These are phyloP conservation scores for Spisula solida DNA, from an alignment of 2,888 invertebrate genomes.

Conservation along the genomic window DNA sequence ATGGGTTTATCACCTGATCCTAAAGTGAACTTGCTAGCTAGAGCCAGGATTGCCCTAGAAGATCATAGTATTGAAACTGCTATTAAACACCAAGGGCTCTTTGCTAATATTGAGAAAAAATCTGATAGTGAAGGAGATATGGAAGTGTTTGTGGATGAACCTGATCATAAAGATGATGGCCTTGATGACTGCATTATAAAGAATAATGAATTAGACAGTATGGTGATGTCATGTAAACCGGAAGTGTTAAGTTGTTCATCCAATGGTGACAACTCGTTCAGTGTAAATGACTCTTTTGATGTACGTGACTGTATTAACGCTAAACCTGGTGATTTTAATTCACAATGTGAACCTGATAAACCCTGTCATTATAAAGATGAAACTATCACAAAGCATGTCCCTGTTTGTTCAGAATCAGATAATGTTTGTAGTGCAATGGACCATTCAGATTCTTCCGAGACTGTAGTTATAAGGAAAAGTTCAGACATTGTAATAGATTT, in stretches of 20 bases:
- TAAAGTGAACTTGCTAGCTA: slow-evolving; percentile 51
- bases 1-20: slow-evolving; percentile 68
- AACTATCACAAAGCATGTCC: neutral
- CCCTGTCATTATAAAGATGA: neutral
- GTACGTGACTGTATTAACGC: neutral
- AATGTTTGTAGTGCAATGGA: slow-evolving; percentile 20
- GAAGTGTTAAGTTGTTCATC: neutral
- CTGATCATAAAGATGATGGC: slow-evolving; percentile 4
- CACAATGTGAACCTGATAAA: neutral
- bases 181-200: neutral
- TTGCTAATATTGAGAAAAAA: neutral
- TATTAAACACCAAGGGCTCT: slow-evolving; percentile 58
- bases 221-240: neutral
- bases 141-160: slow-evolving; percentile 19
- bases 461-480: neutral
- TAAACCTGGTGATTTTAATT: neutral
- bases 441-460: slow-evolving; percentile 25
- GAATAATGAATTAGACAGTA: neutral
- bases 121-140: neutral
- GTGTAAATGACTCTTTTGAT: neutral
- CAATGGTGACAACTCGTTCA: neutral
- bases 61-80: slow-evolving; percentile 64
- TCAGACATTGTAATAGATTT: slow-evolving; percentile 58
- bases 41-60: slow-evolving; percentile 52
- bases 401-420: neutral